A percentile compares a stretch with the other conserved stretches of the same genome.
Evolutionary conservation across 2,888 invertebrate species (phyloP).

Genomic region (Syrphus vitripennis): DNA sequence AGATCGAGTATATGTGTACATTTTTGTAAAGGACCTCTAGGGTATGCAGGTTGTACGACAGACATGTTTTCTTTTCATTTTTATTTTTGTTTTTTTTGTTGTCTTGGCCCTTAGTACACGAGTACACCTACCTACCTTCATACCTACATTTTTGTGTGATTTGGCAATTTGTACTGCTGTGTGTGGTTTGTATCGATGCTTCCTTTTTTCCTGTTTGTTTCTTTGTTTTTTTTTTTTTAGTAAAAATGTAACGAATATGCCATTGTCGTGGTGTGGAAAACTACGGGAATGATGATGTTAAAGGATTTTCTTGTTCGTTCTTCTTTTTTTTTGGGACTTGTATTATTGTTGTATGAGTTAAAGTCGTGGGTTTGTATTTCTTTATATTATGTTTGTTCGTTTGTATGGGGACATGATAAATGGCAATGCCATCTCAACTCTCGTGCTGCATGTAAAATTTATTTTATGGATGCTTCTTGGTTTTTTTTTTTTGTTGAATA

Average conservation of each 20-base stretch:
- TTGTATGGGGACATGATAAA: conserved; percentile 37
- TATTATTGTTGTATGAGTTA: neutral
- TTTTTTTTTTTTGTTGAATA: neutral
- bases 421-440: conserved; percentile 5
- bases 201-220: neutral
- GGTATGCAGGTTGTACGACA: conserved; percentile 46
- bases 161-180: conserved; percentile 36
- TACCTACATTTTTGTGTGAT: conserved; percentile 41
- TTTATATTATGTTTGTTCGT: conserved; percentile 42
- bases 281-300: conserved; percentile 33
- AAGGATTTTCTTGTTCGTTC: conserved; percentile 25
- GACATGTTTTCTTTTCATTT: conserved; percentile 29
- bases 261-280: conserved; percentile 29
- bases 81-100: neutral
- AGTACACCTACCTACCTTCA: too few relatives aligned
- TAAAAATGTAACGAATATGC: conserved; percentile 31
- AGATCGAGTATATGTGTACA: neutral
- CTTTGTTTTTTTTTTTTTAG: neutral
- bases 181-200: conserved; percentile 48
- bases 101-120: conserved; percentile 27
- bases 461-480: neutral
- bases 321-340: neutral
- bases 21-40: conserved; percentile 18
- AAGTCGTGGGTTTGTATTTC: conserved; percentile 23
- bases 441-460: neutral